Conservation (phyloP, 2,888 invertebrate genomes). For the Apocheima hispidaria region DNA sequence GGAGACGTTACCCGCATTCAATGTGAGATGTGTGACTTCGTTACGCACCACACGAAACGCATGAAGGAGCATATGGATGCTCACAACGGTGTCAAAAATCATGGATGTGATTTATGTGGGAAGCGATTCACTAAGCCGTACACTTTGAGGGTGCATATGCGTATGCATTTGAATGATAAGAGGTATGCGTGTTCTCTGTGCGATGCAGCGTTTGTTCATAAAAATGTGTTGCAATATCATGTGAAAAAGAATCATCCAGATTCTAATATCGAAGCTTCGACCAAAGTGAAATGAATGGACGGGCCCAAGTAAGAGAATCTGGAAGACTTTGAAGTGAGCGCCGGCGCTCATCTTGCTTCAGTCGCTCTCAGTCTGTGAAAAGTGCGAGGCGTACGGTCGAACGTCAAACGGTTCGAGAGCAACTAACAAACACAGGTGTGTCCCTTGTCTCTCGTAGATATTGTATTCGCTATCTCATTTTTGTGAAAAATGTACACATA, state of each 20-base stretch:
- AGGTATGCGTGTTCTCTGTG: background rate
- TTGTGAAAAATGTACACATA: no score
- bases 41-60: background rate
- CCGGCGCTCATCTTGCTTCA: no score
- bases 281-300: no score
- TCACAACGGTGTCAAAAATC: background rate
- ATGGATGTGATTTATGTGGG: background rate
- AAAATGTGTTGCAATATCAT: background rate
- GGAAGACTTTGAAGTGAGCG: no score
- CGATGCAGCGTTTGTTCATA: background rate
- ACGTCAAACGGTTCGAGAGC: no score
- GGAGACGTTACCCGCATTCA: background rate
- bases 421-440: no score
- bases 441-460: no score
- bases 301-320: no score
- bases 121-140: background rate
- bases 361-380: no score
- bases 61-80: slow-evolving; percentile 1
- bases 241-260: background rate
- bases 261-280: background rate
- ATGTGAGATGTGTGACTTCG: background rate
- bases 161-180: slow-evolving; percentile 1
- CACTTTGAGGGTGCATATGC: background rate
- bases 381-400: no score
- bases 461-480: no score